Evolutionary conservation across 2,888 invertebrate genomes (phyloP), one percentile per base, ranked within the genome.

Genomic region (Meteorus cinctellus): DNA sequence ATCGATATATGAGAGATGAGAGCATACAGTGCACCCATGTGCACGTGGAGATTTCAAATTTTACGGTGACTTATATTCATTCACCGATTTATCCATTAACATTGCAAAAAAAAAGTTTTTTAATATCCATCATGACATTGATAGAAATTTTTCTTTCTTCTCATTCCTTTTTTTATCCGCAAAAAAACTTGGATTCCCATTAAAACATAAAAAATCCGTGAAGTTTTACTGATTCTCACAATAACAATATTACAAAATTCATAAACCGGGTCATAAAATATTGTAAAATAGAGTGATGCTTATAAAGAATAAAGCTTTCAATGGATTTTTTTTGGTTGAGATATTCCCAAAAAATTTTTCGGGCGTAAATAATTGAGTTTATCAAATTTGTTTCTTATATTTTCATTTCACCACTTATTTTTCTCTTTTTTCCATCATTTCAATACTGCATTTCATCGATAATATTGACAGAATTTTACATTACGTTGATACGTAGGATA

Each of bases 391-490:
- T 41, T 41, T 1, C 8, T 41, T 41, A 2, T 12, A 12, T 41
- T 41, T 41, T 41, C 10, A 41, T 41, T 65, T 77, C 75, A 78
- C 78, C 76, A 81, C 78, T 82, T 82, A 2, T 41, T 41, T 41
- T 8, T 12, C 10, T 78, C 76, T 24, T 19, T 10, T 19, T 55
- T 55, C 8, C n/a, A 6, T 55, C 55, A 24, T 55, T 72, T 73
- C 73, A 67, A 69, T 67, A 74, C 65, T 77, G 79, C 78, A 79
- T 79, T 84, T 84, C 84, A 85, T 86, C 81, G 83, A 80, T 82
- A 86, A 86, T 86, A 86, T 86, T 84, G 82, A 84, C 84, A 83
- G 78, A 86, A 84, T 86, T 84, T 85, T 81, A 81, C 78, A 81
- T 79, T 41, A 79, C 77, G 74, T 76, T 82, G 83, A 80, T 74